These are phyloP conservation scores for Tachycineta bicolor DNA, from an alignment of 2,113 vertebrate genomes.

Conservation along the genomic window DNA sequence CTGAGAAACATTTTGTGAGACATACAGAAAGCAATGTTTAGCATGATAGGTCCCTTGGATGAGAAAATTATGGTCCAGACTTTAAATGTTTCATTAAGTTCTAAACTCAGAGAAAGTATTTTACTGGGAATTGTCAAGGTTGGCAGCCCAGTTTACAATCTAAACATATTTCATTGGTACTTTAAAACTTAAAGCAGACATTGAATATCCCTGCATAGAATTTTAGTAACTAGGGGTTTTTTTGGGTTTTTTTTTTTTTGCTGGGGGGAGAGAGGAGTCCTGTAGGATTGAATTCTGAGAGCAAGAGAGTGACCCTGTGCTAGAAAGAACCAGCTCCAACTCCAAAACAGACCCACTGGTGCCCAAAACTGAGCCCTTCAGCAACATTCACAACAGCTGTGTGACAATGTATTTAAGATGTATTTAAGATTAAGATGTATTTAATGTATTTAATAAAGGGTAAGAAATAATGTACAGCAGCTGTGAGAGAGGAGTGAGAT, in stretches of 20 bases:
- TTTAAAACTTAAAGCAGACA: not conserved
- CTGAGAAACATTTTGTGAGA: not conserved
- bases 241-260: not conserved
- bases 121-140: not conserved
- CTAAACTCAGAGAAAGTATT: not conserved
- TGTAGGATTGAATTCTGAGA: not conserved
- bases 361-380: not conserved
- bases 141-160: not conserved
- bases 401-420: not conserved
- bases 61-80: not conserved
- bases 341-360: not conserved
- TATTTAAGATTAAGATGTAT: too few relatives aligned
- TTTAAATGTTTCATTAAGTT: not conserved
- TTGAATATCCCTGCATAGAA: not conserved
- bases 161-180: not conserved
- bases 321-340: not conserved
- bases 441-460: not conserved
- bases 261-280: accelerated
- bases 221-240: not conserved
- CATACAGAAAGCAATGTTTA: not conserved
- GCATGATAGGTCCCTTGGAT: not conserved
- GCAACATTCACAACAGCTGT: accelerated
- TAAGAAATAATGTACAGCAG: not conserved
- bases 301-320: not conserved
- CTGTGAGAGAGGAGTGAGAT: not conserved